Evolutionary conservation across 2,113 vertebrate genomes (phyloP), one percentile per base, ranked within the genome.

Genomic region (Opisthocomus hoazin): DNA sequence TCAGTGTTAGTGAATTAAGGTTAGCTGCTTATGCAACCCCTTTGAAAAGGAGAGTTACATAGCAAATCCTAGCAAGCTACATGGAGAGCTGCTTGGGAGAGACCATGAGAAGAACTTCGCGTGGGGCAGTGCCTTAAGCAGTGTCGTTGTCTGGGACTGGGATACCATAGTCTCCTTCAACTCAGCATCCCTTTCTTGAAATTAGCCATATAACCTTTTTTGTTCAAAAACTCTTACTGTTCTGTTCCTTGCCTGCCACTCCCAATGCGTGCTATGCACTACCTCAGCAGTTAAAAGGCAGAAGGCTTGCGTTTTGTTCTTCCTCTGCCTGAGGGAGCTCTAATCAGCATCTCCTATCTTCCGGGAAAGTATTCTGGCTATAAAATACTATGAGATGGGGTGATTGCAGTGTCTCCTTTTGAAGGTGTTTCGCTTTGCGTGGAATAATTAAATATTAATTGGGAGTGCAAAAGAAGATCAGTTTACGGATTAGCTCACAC

Each of bases 381-480:
- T 94, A 81, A 96, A 96, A 96, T 96, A 78, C 84, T 79, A n/a
- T n/a, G 60, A 92, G 80, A 34, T 84, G 80, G 69, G 48, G 75
- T 91, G 23, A 71, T 81, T 87, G 76, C 68, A 66, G 30, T 95
- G 73, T 87, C 69, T 95, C 27, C 73, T 84, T 84, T 87, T 82
- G 73, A 95, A 92, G 84, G 77, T 81, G 64, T 94, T 96, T 94
- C 87, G 73, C 89, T 84, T 78, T 92, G 43, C 3, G 0, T 71
- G 43, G 76, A 95, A 96, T 94, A 96, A 95, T 92, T 94, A 96
- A 94, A 81, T 95, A 92, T 90, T 96, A 97, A 93, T 95, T 89
- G 64, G 27, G 36, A 91, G 13, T 39, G 80, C 1, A 6, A 74
- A 86, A 81, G 69, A 77, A 81, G 86, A 96, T 84, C 58, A 61